A percentile compares a stretch with the other conserved stretches of the same genome.
Conservation (phyloP, 2,113 vertebrate genomes). For the Brachypteracias leptosomus region DNA sequence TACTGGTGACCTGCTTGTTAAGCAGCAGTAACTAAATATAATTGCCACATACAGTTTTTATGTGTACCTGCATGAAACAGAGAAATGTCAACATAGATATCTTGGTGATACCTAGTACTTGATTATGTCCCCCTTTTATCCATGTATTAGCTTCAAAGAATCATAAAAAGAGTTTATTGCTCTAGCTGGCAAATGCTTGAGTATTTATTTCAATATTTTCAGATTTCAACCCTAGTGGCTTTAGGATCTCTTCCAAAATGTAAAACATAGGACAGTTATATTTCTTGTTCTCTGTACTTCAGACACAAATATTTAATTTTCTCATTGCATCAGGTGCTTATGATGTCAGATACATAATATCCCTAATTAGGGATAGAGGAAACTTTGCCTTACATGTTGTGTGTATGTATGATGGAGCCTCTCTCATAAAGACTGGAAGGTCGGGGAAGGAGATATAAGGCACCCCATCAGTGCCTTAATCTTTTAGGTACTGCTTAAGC, state of each 20-base stretch:
- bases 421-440: background rate
- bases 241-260: background rate
- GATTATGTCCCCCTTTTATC: background rate
- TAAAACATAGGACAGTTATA: background rate
- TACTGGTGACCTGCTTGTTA: background rate
- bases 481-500: background rate
- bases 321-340: background rate
- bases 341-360: background rate
- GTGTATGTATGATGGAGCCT: fast-evolving
- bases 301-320: background rate
- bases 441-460: background rate
- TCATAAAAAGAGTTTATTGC: background rate
- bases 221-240: background rate
- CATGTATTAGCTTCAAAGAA: background rate
- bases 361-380: background rate
- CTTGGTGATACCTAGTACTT: background rate
- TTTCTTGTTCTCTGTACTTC: background rate
- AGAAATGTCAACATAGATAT: background rate
- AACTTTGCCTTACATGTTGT: background rate
- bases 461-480: background rate
- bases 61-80: background rate
- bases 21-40: background rate
- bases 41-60: background rate
- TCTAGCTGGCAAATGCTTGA: background rate
- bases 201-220: background rate